Conservation (phyloP, 2,113 vertebrate species). For the Hiodon alosoides region DNA sequence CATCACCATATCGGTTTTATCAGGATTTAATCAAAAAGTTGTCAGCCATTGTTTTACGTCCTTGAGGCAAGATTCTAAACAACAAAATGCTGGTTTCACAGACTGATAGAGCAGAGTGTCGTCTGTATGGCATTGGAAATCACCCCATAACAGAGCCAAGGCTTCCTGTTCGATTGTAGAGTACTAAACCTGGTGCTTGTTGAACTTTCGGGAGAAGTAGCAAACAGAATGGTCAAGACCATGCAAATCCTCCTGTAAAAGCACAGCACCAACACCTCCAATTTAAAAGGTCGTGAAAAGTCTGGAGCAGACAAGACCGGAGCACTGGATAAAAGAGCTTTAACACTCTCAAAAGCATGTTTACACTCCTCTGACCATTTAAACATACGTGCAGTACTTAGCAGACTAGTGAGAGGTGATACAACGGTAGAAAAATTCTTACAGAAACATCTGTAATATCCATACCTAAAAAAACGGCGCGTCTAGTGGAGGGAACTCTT, state of each 20-base stretch:
- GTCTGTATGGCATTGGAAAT: too few species aligned
- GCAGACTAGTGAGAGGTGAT: background rate
- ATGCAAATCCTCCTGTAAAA: background rate
- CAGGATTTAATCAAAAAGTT: too few species aligned
- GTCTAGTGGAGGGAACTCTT: background rate
- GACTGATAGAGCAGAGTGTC: too few species aligned
- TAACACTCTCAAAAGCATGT: slow-evolving; percentile 9
- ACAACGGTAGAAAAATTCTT: background rate
- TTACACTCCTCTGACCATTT: background rate
- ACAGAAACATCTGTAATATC: background rate
- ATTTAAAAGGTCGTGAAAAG: background rate
- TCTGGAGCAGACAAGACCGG: background rate
- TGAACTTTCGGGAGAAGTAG: too few species aligned
- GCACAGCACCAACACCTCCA: slow-evolving; percentile 15
- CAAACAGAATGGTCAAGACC: background rate
- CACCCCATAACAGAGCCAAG: too few species aligned
- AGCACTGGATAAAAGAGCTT: background rate
- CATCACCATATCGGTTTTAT: too few species aligned
- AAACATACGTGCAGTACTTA: background rate
- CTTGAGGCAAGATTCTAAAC: too few species aligned
- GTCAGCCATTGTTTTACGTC: too few species aligned
- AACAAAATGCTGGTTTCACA: too few species aligned
- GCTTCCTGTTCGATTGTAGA: too few species aligned
- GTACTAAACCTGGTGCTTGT: too few species aligned
- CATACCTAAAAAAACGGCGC: slow-evolving; percentile 14